Percentiles rank a stretch among this genome's conserved stretches.
These are phyloP conservation scores for Elachura formosa DNA, from an alignment of 2,113 vertebrate genomes.

Conservation along the genomic window DNA sequence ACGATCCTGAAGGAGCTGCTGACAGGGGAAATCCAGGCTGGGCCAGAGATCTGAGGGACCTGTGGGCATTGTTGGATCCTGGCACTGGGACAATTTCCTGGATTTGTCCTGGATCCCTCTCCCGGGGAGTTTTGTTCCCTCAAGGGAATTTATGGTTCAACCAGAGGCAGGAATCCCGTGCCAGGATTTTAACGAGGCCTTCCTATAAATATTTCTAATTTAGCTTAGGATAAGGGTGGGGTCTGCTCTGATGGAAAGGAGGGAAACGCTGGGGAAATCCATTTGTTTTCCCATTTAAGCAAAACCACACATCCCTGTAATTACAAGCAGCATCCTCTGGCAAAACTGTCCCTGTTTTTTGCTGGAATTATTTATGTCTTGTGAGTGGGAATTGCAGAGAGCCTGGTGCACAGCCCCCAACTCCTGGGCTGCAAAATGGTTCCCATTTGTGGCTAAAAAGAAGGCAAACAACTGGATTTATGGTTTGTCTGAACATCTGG, in stretches of 20 bases:
- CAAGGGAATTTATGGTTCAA: neutral
- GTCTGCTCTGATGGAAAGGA: neutral
- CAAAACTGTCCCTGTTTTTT: neutral
- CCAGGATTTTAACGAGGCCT: slow-evolving; percentile 29
- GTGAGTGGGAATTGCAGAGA: neutral
- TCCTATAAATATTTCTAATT: slow-evolving; percentile 48
- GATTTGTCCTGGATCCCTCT: neutral
- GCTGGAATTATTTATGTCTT: slow-evolving; percentile 33
- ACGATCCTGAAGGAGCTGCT: neutral
- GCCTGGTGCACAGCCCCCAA: neutral
- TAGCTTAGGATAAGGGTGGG: neutral
- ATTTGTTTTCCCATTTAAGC: slow-evolving; percentile 34
- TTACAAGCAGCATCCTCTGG: slow-evolving; percentile 16
- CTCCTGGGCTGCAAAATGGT: neutral
- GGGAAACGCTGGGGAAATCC: neutral
- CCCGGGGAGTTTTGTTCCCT: neutral
- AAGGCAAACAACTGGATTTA: neutral
- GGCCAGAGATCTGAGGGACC: neutral
- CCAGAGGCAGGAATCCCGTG: neutral
- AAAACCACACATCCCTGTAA: slow-evolving; percentile 12
- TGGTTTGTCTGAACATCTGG: neutral
- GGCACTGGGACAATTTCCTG: neutral
- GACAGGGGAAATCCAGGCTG: slow-evolving; percentile 14
- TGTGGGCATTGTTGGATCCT: neutral
- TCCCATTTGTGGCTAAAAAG: slow-evolving; percentile 1